Conservation (phyloP, 2,888 invertebrate species). For the Argynnis bischoffii region DNA sequence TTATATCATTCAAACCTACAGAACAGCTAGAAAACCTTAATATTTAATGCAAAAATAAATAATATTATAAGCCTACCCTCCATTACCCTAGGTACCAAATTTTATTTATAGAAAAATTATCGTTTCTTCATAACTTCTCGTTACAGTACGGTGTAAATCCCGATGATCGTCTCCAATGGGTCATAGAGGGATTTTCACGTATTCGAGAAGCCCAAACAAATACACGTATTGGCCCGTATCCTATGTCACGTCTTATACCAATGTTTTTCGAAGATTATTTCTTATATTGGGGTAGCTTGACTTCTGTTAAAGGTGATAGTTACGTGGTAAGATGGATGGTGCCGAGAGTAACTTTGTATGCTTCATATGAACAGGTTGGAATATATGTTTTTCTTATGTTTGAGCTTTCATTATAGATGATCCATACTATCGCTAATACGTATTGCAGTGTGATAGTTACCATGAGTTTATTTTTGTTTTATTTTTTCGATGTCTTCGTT, state of each 20-base stretch:
- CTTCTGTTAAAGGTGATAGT: slow-evolving; percentile 63
- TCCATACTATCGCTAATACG: slow-evolving; percentile 21
- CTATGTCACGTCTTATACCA: slow-evolving; percentile 76
- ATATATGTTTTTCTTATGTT: too few species aligned
- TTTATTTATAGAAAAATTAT: too few species aligned
- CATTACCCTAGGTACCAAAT: too few species aligned
- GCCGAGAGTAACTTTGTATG: slow-evolving; percentile 80
- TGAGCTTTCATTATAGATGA: too few species aligned
- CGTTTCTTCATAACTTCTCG: not conserved
- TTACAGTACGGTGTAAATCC: slow-evolving; percentile 75
- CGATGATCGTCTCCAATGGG: slow-evolving; percentile 68
- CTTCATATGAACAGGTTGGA: slow-evolving; percentile 82
- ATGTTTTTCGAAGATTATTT: slow-evolving; percentile 85
- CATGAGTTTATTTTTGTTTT: too few species aligned
- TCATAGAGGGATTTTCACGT: slow-evolving; percentile 70
- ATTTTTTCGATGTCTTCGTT: too few species aligned
- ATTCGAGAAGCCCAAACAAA: slow-evolving; percentile 77
- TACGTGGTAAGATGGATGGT: slow-evolving; percentile 83
- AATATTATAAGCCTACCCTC: not conserved
- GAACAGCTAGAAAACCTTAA: not conserved
- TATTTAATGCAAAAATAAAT: not conserved
- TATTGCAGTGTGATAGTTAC: not conserved
- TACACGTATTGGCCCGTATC: slow-evolving; percentile 74
- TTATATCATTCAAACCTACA: too few species aligned
- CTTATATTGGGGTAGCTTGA: slow-evolving; percentile 84